Evolutionary conservation across 2,113 vertebrate genomes (phyloP), one percentile per base, ranked within the genome.

Genomic region (Sylvia atricapilla): DNA sequence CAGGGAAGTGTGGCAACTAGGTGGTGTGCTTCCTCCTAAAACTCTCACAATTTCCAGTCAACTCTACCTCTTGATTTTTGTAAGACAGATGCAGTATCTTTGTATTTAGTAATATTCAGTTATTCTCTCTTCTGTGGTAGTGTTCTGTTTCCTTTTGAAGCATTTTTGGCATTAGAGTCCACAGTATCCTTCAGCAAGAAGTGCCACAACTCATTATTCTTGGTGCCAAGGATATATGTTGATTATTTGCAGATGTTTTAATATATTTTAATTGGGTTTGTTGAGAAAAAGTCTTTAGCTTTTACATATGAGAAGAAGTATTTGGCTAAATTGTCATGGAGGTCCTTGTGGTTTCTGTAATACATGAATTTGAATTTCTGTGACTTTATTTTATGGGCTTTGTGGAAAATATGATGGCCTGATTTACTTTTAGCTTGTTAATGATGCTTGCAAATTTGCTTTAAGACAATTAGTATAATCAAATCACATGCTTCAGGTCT

Each of bases 361-460:
- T 52, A 53, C 6, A 1, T 60, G 37, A 47, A 59, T 89, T 44
- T 64, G 44, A 25, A 15, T 70, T 94, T 59, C 55, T 3, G 1
- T 86, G 37, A 47, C 70, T 68, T 84, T 83, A 44, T 84, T 90
- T 88, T 53, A 60, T 2, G 4, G 50, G 25, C 25, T 73, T 89
- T 50, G 13, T 88, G 79, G 66, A 89, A 94, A 86, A 84, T n/a
- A 53, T 25, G 30, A 77, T 6, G 12, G 20, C 18, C 7, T 78
- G 47, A 47, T 95, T 85, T 80, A 52, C 64, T 84, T 95, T 75
- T 35, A 58, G 33, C 22, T 87, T 91, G 24, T 84, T 93, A 91
- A 74, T 87, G 81, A 66, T 89, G 53, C 70, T 85, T 95, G 53
- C 50, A 92, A 74, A 91, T 91, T 91, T 92, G 19, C 63, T 89